Evolutionary conservation across 2,888 invertebrate species (phyloP), one percentile per base, ranked within the genome.

Genomic region (Drosophila prolongata): DNA sequence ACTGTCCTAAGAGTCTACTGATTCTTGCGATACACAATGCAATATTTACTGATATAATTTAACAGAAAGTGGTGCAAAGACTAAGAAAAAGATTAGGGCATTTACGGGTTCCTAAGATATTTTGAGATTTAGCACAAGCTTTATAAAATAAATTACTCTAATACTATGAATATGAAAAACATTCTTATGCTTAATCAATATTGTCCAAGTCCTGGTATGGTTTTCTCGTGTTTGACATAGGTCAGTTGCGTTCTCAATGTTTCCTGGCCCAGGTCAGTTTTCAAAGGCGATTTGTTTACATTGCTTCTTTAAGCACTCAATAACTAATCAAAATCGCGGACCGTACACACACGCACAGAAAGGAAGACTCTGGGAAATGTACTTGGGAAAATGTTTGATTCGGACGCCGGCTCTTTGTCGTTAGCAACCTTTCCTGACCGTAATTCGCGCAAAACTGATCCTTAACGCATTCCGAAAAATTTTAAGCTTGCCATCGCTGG

Each of bases 361-460:
- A 27, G 52, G 46, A 44, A 60, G 53, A 47, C 55, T 53, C 38
- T 61, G 66, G 43, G 59, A 65, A 64, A 47, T 72, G 62, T 72
- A 69, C 68, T 50, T 67, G 54, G 52, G 61, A 42, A 75, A 83
- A 68, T 80, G 69, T 87, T 86, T 76, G 61, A 62, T 42, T 52
- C 44, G 67, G 76, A 80, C 73, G 75, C 81, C 89, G 84, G 81
- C 68, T 74, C 66, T 78, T 76, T 74, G 78, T 82, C 87, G 80
- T 77, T 78, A 79, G 87, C 90, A 79, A 90, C 87, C 92, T 91
- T 89, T 90, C 91, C 90, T 91, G 89, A 89, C 90, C 89, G 91
- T 91, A 90, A 90, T 91, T 92, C 92, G 91, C 92, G 91, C 86
- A 91, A 88, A 91, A 92, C 92, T 92, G 92, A 90, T 90, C 90